phyloP scores from a whole-genome alignment of 1,140 invertebrate genomes.

The Leptopilina clavipes region DNA sequence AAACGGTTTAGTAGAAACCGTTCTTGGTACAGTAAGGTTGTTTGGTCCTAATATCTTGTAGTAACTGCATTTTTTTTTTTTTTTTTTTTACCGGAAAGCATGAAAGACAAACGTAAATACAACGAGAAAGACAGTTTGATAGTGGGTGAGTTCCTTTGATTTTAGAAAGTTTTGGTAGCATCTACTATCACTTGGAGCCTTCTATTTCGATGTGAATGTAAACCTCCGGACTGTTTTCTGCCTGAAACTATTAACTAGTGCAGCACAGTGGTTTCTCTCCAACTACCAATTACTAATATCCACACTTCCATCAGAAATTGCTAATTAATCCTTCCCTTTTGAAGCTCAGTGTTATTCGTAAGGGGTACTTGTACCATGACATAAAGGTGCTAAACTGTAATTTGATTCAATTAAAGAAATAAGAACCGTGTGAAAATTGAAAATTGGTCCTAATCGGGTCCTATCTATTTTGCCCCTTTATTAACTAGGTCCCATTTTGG shows the following conservation, averaged over 20 bases:
- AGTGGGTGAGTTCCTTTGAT: not conserved
- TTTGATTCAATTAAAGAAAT: conserved; percentile 37
- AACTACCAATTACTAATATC: conserved; percentile 61
- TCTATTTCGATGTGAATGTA: conserved; percentile 26
- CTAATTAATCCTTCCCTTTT: conserved; percentile 58
- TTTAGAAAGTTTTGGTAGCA: conserved; percentile 40
- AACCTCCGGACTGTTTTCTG: conserved; percentile 36
- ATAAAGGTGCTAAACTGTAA: not conserved
- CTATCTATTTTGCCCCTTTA: too few relatives aligned
- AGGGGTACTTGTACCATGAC: too few relatives aligned
- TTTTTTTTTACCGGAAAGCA: too few relatives aligned
- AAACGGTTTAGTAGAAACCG: too few relatives aligned
- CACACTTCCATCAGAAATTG: conserved; percentile 50
- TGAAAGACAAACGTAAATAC: too few relatives aligned
- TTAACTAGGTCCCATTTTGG: too few relatives aligned
- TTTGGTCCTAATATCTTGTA: too few relatives aligned
- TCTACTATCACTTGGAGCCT: conserved; percentile 18
- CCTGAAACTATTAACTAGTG: conserved; percentile 40
- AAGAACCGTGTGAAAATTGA: too few relatives aligned
- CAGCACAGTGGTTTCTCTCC: conserved; percentile 36
- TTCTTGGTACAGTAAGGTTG: too few relatives aligned
- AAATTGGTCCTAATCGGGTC: too few relatives aligned
- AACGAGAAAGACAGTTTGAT: too few relatives aligned
- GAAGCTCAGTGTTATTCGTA: not conserved
- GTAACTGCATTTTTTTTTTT: too few relatives aligned